A percentile compares a stretch with the other conserved stretches of the same genome.
These are phyloP conservation scores for Eciton burchellii DNA, from an alignment of 1,140 invertebrate species.

Conservation along the genomic window DNA sequence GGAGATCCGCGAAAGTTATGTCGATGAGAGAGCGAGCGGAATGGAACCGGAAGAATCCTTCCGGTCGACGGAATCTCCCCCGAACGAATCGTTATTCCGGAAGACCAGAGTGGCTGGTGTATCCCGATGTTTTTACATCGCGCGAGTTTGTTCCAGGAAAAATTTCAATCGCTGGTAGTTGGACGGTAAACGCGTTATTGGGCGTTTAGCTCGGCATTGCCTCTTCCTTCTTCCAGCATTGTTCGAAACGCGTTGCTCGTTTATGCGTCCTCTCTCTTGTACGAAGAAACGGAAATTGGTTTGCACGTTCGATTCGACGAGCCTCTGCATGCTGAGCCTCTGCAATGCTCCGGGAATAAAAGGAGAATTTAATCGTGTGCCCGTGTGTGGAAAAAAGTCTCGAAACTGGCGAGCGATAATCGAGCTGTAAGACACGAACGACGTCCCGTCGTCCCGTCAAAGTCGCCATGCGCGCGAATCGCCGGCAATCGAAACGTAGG, in stretches of 20 bases:
- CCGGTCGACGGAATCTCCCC: conserved; percentile 43
- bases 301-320: neutral
- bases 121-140: conserved; percentile 42
- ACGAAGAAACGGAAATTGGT: neutral
- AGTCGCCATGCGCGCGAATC: conserved; percentile 70
- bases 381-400: too few relatives aligned
- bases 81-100: conserved; percentile 41
- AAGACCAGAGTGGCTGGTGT: conserved; percentile 51
- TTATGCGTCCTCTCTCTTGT: neutral
- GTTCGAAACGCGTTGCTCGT: neutral
- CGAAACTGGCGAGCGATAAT: too few relatives aligned
- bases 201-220: conserved; percentile 4
- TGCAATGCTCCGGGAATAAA: too few relatives aligned
- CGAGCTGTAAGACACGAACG: conserved; percentile 65
- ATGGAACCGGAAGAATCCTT: conserved; percentile 58
- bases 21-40: conserved; percentile 25
- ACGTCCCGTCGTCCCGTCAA: conserved; percentile 55
- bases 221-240: neutral
- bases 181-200: conserved; percentile 9
- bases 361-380: too few relatives aligned
- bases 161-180: conserved; percentile 56
- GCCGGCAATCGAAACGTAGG: conserved; percentile 65
- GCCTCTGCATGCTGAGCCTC: too few relatives aligned
- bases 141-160: neutral
- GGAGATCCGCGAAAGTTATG: conserved; percentile 38